Base-by-base conservation (phyloP, 2,888 invertebrate species). In the Melipona bicolor region DNA sequence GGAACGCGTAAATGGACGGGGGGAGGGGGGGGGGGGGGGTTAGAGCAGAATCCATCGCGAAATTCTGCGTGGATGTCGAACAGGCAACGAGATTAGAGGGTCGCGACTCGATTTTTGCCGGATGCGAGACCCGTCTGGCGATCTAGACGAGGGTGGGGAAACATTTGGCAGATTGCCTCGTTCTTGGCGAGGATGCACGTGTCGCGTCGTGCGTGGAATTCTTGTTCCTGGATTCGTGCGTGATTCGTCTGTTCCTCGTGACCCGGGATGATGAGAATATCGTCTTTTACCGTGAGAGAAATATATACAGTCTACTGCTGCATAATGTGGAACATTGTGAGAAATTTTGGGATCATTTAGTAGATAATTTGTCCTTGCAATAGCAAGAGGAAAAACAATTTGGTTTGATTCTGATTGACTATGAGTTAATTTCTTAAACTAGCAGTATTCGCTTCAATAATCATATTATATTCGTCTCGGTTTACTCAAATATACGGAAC, bases 61-160 rank as follows among this genome's bases (percentile, higher is more conserved):
- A 72, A 79, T 71, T 83, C 49, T 19, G 64, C 27, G 19, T 27
- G 70, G 50, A 76, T 43, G 67, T 72, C 81, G 69, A 64, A 43
- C 54, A 52, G 43, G 50, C 64, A 78, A 64, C 56, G 59, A 75
- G 43, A 81, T 75, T 70, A 70, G 49, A 50, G 59, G 61, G n/a
- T 9, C 54, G 32, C 19, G 17, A 15, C 19, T 32, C n/a, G 21
- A 65, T 21, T 65, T 56, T 21, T 56, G 15, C 3, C 15, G 43
- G 21, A 21, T 56, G 64, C 69, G 74, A 36, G 52, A 21, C 27
- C 62, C 19, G 19, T 56, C 64, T 56, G 43, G 43, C 43, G 49
- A 70, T 70, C 24, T 50, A 61, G 64, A 70, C 32, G 70, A 11
- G 9, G 43, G 43, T 27, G 6, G 1, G 21, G 70, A 72, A 67